A percentile compares a stretch with the other conserved stretches of the same genome.
phyloP scores from a whole-genome alignment of 2,888 invertebrate species.

The Nomada goodeniana region DNA sequence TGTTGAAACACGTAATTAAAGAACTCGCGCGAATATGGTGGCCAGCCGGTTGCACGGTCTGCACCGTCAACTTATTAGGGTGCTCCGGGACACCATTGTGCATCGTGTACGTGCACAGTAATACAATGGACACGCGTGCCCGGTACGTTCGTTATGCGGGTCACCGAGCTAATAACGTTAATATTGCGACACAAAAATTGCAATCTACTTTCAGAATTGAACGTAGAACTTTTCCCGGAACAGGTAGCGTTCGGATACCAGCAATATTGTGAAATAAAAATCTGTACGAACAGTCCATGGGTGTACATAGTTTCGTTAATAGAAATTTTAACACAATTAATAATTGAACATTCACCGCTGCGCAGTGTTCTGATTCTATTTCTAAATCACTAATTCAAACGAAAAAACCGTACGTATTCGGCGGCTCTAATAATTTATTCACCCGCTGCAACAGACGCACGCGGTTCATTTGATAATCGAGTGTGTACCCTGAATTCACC shows the following conservation, averaged over 20 bases:
- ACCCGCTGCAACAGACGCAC: not conserved
- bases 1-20: conserved; percentile 74
- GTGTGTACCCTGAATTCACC: not conserved
- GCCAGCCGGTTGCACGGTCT: conserved; percentile 59
- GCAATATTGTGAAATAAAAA: no score
- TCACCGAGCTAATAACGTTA: conserved; percentile 65
- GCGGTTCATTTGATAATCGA: conserved; percentile 7
- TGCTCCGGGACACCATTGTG: conserved; percentile 61
- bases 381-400: no score
- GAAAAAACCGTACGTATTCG: no score
- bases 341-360: no score
- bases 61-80: conserved; percentile 66
- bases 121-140: conserved; percentile 59
- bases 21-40: conserved; percentile 73
- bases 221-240: not conserved
- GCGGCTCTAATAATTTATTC: no score
- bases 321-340: no score
- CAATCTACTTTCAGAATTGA: not conserved
- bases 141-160: conserved; percentile 54
- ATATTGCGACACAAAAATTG: conserved; percentile 49
- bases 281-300: no score
- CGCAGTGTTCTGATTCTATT: no score
- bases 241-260: not conserved
- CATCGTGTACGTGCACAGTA: conserved; percentile 38
- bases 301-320: no score